These are phyloP conservation scores for Phocoena sinus DNA, from an alignment of 2,113 vertebrate species.

Conservation along the genomic window DNA sequence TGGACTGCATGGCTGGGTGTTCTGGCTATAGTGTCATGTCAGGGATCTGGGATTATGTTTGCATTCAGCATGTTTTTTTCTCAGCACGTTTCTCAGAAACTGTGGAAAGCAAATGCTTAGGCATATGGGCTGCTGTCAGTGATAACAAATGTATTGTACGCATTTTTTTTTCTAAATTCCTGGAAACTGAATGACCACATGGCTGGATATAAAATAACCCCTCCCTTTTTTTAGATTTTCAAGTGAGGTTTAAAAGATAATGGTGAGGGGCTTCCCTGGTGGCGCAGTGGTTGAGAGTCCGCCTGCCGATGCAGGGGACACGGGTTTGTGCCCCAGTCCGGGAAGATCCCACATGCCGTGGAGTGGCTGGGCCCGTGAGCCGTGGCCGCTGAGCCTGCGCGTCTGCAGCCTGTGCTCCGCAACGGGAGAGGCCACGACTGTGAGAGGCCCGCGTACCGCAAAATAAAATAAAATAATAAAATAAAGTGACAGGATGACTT, in stretches of 20 bases:
- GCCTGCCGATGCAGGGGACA: no score
- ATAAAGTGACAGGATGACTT: constrained; percentile 9
- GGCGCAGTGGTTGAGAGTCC: no score
- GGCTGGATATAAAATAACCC: constrained; percentile 33
- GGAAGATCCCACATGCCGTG: no score
- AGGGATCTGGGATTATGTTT: neutral
- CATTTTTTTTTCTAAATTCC: constrained; percentile 13
- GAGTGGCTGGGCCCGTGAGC: no score
- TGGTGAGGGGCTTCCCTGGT: neutral
- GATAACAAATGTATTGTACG: constrained; percentile 29
- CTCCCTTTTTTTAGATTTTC: constrained; percentile 38
- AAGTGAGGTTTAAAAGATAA: constrained; percentile 27
- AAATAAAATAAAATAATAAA: neutral
- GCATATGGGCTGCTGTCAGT: constrained; percentile 38
- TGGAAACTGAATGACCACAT: constrained; percentile 38
- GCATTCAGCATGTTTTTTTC: neutral
- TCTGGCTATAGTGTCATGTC: neutral
- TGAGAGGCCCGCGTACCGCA: no score
- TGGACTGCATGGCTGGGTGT: neutral
- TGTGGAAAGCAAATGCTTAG: constrained; percentile 29
- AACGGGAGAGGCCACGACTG: no score
- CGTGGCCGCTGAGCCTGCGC: no score
- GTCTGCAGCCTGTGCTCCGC: no score
- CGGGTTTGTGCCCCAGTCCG: no score
- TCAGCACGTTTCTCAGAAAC: neutral